Evolutionary conservation across 2,888 invertebrate species (phyloP).

Genomic region (Cyclophora albipunctata): DNA sequence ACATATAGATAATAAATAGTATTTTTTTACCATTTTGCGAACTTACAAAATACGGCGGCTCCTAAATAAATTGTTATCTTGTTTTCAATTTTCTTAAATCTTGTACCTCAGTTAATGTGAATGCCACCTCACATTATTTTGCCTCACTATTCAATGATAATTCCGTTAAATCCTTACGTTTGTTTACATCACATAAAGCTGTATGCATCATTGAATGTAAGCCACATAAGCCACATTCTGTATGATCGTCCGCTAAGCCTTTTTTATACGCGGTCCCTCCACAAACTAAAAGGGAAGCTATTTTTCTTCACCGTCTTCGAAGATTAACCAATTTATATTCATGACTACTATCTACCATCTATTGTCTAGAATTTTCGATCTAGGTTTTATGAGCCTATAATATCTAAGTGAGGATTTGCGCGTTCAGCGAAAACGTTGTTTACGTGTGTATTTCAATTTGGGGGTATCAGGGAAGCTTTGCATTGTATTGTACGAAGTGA

Average conservation of each 20-base stretch:
- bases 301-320: conserved; percentile 14
- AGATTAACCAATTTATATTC: conserved; percentile 34
- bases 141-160: too few relatives aligned
- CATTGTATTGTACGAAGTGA: conserved; percentile 10
- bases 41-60: too few relatives aligned
- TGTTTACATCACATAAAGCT: too few relatives aligned
- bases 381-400: conserved; percentile 3
- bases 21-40: too few relatives aligned
- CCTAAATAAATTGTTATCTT: too few relatives aligned
- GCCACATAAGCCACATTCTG: too few relatives aligned
- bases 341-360: conserved; percentile 17
- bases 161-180: too few relatives aligned
- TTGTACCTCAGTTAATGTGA: too few relatives aligned
- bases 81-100: too few relatives aligned
- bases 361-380: conserved; percentile 8
- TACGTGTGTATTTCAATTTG: conserved; percentile 1
- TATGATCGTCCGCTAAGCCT: neutral
- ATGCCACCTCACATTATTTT: too few relatives aligned
- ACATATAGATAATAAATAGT: too few relatives aligned
- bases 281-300: conserved; percentile 4
- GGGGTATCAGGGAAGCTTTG: neutral
- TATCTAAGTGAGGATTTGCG: neutral
- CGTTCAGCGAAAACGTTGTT: neutral
- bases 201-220: too few relatives aligned
- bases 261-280: conserved; percentile 1